Evolutionary conservation across 1,140 invertebrate genomes (phyloP).

Genomic region (Drosophila littoralis): DNA sequence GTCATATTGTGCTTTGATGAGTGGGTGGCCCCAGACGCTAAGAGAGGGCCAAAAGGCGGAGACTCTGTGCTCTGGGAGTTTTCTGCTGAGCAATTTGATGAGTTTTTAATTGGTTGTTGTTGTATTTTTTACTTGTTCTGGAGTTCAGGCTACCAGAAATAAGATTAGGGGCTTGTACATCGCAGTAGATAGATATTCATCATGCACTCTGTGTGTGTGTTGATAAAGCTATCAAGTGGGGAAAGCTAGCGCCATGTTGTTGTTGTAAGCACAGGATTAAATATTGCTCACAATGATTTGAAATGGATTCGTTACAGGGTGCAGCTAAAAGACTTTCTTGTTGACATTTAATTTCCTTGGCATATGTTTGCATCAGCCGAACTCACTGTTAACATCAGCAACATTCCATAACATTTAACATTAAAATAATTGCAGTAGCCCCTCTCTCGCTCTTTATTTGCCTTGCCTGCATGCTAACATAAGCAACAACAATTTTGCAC

Average conservation of each 20-base stretch:
- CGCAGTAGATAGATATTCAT: slow-evolving; percentile 2
- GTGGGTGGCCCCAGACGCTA: slow-evolving; percentile 18
- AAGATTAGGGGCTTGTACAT: not conserved
- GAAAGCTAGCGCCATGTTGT: not conserved
- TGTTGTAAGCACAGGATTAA: too few relatives aligned
- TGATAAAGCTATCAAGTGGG: not conserved
- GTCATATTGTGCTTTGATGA: slow-evolving; percentile 14
- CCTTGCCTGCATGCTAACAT: not conserved
- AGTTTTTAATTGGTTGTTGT: slow-evolving; percentile 52
- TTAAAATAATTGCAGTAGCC: not conserved
- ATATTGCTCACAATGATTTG: too few relatives aligned
- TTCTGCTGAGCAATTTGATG: slow-evolving; percentile 37
- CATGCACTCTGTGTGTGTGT: not conserved
- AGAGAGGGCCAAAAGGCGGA: slow-evolving; percentile 1
- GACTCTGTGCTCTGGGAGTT: slow-evolving; percentile 23
- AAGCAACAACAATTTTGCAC: not conserved
- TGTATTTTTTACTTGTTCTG: slow-evolving; percentile 17
- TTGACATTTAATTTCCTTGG: not conserved
- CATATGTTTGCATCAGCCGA: too few relatives aligned
- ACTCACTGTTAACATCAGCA: too few relatives aligned
- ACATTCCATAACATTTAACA: too few relatives aligned
- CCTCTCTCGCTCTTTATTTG: not conserved
- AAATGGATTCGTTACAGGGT: too few relatives aligned
- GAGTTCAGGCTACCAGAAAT: slow-evolving; percentile 11
- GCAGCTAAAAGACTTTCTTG: not conserved